A percentile compares a stretch with the other conserved stretches of the same genome.
These are phyloP conservation scores for Steromphala cineraria DNA, from an alignment of 2,888 invertebrate species.

Conservation along the genomic window DNA sequence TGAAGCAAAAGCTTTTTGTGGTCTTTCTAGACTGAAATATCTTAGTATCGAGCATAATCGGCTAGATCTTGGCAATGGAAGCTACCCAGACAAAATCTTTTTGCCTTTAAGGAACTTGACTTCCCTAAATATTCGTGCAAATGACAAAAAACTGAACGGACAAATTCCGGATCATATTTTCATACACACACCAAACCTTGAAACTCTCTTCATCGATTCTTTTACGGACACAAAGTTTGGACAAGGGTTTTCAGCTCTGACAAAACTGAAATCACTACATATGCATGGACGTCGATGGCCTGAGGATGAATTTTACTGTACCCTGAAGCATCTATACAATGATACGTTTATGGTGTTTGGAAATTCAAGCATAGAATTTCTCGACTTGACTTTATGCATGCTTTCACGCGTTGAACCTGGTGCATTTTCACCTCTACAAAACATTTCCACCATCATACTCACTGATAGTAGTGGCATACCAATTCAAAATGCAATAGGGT, in stretches of 20 bases:
- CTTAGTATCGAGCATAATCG: neutral
- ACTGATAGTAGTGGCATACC: neutral
- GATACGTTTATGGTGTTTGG: neutral
- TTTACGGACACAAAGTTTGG: neutral
- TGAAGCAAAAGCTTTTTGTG: no score
- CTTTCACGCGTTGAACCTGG: neutral
- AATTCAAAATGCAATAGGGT: neutral
- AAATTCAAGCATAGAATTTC: neutral
- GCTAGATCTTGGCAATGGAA: neutral
- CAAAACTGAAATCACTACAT: neutral
- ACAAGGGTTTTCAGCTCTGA: neutral
- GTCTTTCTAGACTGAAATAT: neutral
- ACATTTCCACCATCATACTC: neutral
- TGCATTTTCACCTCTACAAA: neutral
- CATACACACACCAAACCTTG: neutral
- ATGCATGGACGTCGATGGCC: neutral
- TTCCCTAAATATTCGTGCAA: neutral
- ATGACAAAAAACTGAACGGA: neutral
- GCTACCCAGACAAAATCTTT: neutral
- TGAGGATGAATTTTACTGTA: neutral
- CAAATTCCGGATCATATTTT: neutral
- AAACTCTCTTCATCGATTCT: neutral
- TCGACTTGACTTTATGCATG: neutral
- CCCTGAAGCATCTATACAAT: neutral
- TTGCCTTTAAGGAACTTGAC: neutral